Percentiles rank a stretch among this genome's conserved stretches.
Evolutionary conservation across 2,113 vertebrate genomes (phyloP).

Genomic region (Craseonycteris thonglongyai): DNA sequence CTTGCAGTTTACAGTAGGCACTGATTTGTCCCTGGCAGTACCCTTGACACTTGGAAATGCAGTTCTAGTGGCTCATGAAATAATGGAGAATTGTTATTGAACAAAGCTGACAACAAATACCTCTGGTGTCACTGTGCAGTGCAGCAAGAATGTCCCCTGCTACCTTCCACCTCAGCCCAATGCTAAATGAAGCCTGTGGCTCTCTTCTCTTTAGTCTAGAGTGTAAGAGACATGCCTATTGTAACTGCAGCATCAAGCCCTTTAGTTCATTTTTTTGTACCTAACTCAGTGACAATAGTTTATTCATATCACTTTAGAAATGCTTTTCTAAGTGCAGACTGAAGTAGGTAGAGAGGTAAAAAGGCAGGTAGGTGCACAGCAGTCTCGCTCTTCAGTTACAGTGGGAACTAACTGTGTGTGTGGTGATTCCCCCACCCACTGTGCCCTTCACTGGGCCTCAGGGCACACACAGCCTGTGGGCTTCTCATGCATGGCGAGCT

Average conservation of each 20-base stretch:
- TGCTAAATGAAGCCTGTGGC: not conserved
- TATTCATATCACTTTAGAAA: not conserved
- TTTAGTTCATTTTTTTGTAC: not conserved
- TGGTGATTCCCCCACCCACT: accelerated
- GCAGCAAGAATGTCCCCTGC: not conserved
- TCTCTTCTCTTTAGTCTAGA: not conserved
- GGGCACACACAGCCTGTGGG: not conserved
- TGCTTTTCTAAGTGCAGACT: not conserved
- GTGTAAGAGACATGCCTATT: not conserved
- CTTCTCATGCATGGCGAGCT: not conserved
- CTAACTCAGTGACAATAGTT: not conserved
- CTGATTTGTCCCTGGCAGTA: no score
- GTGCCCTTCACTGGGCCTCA: not conserved
- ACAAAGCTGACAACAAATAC: not conserved
- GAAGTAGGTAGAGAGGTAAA: not conserved
- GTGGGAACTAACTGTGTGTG: not conserved
- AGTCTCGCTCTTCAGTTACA: not conserved
- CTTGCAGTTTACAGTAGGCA: not conserved
- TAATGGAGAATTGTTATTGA: not conserved
- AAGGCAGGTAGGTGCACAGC: not conserved
- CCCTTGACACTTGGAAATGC: not conserved
- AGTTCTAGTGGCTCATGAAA: not conserved
- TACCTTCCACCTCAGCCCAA: not conserved
- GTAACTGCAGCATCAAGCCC: not conserved
- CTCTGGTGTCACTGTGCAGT: not conserved